These are phyloP conservation scores for Myopa testacea DNA, from an alignment of 2,888 invertebrate genomes.

Conservation along the genomic window DNA sequence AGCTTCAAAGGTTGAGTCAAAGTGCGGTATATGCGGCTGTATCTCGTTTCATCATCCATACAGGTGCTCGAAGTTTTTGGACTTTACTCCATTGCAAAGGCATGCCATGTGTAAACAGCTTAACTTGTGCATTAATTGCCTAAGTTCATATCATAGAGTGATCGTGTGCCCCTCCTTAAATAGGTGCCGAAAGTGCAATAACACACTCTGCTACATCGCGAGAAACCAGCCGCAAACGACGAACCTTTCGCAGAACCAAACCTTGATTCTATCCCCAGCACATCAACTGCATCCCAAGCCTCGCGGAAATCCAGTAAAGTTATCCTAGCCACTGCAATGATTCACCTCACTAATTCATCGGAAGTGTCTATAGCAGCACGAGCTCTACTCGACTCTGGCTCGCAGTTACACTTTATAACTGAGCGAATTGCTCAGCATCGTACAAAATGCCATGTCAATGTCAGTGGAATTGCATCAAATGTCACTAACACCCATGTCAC, in stretches of 20 bases:
- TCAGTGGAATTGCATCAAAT: constrained; percentile 25
- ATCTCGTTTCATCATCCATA: constrained; percentile 26
- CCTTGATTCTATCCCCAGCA: not conserved
- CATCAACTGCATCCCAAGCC: not conserved
- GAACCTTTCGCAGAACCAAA: not conserved
- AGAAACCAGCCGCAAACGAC: not conserved
- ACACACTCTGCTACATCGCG: constrained; percentile 1
- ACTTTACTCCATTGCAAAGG: not conserved
- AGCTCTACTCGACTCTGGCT: constrained; percentile 40
- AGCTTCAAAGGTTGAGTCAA: not conserved
- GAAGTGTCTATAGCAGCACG: constrained; percentile 28
- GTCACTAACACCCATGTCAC: constrained; percentile 3
- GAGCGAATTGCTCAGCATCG: constrained; percentile 34
- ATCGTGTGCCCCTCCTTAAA: too few species aligned
- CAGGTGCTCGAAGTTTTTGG: not conserved
- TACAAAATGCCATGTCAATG: constrained; percentile 25
- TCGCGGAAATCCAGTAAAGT: too few species aligned
- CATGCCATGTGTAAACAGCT: not conserved
- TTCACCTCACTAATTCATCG: not conserved
- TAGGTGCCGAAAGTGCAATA: not conserved
- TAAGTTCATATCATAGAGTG: not conserved
- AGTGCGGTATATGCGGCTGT: constrained; percentile 24
- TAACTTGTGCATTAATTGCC: not conserved
- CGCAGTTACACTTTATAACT: constrained; percentile 35
- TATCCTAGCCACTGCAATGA: not conserved